Evolutionary conservation across 1,140 invertebrate genomes (phyloP).

Genomic region (Galendromus occidentalis): DNA sequence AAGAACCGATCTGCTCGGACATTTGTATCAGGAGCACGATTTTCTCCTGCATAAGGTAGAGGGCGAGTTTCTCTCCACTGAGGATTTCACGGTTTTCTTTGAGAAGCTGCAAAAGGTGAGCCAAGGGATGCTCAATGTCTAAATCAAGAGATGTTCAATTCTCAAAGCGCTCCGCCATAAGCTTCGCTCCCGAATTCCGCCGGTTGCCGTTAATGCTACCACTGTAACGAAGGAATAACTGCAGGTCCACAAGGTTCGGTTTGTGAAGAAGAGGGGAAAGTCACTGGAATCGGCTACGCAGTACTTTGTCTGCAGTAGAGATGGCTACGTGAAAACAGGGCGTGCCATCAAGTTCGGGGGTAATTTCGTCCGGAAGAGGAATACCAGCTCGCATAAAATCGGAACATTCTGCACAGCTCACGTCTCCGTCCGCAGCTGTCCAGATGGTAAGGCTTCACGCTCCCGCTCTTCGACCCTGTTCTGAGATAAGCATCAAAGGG

Average conservation of each 20-base stretch:
- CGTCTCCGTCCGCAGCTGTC: neutral
- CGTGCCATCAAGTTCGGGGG: neutral
- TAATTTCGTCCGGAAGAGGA: neutral
- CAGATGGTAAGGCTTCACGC: neutral
- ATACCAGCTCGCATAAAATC: neutral
- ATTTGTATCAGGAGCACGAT: neutral
- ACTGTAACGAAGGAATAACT: too few relatives aligned
- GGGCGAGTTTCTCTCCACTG: neutral
- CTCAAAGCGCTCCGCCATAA: too few relatives aligned
- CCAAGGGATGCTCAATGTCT: neutral
- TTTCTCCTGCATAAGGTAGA: neutral
- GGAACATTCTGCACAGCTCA: slow-evolving; percentile 5
- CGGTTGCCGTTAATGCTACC: too few relatives aligned
- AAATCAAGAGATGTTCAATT: too few relatives aligned
- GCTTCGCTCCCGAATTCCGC: too few relatives aligned
- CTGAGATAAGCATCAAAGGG: neutral
- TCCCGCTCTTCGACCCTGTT: neutral
- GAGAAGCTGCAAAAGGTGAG: slow-evolving; percentile 4
- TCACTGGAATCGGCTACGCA: neutral
- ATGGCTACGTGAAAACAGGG: neutral
- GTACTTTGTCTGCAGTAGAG: slow-evolving; percentile 5
- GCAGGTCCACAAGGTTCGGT: slow-evolving; percentile 10
- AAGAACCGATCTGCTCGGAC: neutral
- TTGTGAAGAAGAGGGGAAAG: slow-evolving; percentile 1
- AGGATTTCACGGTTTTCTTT: neutral